Percentiles rank a stretch among this genome's conserved stretches.
Evolutionary conservation across 1,140 invertebrate species (phyloP).

Genomic region (Protaetia brevitarsis): DNA sequence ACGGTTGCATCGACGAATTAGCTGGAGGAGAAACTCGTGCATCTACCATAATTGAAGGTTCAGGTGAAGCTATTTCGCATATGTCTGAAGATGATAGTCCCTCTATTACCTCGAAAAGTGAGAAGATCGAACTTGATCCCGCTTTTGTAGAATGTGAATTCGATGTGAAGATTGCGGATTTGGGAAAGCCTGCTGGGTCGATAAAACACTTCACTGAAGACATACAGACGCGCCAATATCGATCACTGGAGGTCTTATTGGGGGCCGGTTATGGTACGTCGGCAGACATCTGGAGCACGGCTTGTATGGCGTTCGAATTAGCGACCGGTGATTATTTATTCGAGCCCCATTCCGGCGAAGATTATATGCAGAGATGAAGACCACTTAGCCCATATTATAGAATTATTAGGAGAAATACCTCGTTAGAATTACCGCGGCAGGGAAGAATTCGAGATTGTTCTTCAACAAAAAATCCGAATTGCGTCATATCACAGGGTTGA

Average conservation of each 20-base stretch:
- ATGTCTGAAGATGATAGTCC: slow-evolving; percentile 48
- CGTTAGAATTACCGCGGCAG: slow-evolving; percentile 81
- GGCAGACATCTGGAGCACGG: slow-evolving; percentile 98
- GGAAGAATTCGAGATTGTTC: slow-evolving; percentile 89
- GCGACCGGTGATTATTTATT: slow-evolving; percentile 99
- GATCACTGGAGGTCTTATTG: slow-evolving; percentile 92
- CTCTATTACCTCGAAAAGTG: slow-evolving; percentile 44
- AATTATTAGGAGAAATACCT: slow-evolving; percentile 94
- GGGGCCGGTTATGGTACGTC: slow-evolving; percentile 92
- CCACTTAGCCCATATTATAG: slow-evolving; percentile 97
- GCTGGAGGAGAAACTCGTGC: slow-evolving; percentile 48
- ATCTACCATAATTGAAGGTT: slow-evolving; percentile 27
- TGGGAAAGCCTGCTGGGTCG: slow-evolving; percentile 97
- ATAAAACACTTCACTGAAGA: slow-evolving; percentile 94
- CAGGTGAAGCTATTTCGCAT: slow-evolving; percentile 44
- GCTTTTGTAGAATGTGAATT: slow-evolving; percentile 81
- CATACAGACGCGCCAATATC: slow-evolving; percentile 98
- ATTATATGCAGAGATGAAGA: slow-evolving; percentile 93
- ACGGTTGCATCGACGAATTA: slow-evolving; percentile 48
- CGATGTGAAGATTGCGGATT: slow-evolving; percentile 56
- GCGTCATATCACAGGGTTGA: slow-evolving; percentile 86
- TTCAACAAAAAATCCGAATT: slow-evolving; percentile 92
- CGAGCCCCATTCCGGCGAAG: slow-evolving; percentile 91
- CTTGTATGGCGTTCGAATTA: slow-evolving; percentile 98
- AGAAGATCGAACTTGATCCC: slow-evolving; percentile 63